Evolutionary conservation across 2,888 invertebrate species (phyloP), one percentile per base, ranked within the genome.

Genomic region (Neoscelio sp.): DNA sequence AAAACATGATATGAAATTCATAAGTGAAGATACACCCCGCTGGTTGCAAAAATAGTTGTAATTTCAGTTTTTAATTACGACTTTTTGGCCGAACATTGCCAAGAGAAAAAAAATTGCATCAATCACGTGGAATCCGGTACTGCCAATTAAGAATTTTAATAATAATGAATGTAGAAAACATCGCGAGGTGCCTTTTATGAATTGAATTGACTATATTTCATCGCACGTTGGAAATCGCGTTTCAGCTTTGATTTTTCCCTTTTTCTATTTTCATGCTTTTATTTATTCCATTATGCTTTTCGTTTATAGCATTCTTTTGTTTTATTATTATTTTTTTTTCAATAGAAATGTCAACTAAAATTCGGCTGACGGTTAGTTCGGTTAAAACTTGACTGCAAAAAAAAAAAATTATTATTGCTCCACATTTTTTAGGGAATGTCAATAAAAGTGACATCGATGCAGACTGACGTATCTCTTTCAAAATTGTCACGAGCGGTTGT

Each of bases 261-360:
- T 60, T 35, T 15, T 18, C 33, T 28, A 46, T 33, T 46, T 62
- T 13, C 46, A 13, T 23, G 23, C 23, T 62, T 62, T 46, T 18
- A 35, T 62, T 62, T 62, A 62, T 62, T 62, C 46, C 15, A 46
- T 46, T 40, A 46, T 7, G 44, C n/a, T 23, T 46, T 33, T 60
- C 33, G 15, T 30, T 38, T 60, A 28, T 58, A 28, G 10, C 58
- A 42, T 38, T 58, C 40, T 58, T 58, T 42, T 17, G 60, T 60
- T 44, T 44, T 13, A 15, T 38, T 60, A 10, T 33, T 33, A n/a
- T 8, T 33, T 46, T 26, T n/a, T n/a, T n/a, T n/a, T n/a, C n/a
- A 6, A 64, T 48, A 48, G 33, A 64, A 64, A 64, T 50, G 64
- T 64, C 64, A 50, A 48, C 10, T 44, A 17, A 50, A 48, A 23